These are phyloP conservation scores for Helicolenus hilgendorfi DNA, from an alignment of 2,797 vertebrate genomes.

Conservation along the genomic window DNA sequence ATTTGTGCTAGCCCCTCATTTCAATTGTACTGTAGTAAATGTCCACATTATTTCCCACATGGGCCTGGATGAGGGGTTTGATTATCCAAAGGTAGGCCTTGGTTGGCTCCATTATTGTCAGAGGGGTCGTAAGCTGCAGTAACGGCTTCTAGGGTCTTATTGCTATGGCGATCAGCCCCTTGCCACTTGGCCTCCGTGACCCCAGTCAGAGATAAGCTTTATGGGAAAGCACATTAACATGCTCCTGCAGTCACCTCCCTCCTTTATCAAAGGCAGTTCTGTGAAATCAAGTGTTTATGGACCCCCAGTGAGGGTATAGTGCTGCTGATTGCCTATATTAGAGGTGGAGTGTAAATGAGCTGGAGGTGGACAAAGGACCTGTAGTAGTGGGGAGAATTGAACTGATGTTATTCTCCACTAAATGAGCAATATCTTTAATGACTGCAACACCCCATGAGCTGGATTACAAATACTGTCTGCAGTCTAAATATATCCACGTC, in stretches of 20 bases:
- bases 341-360: conserved; percentile 81
- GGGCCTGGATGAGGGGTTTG: conserved; percentile 79
- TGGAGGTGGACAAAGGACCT: conserved; percentile 76
- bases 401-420: conserved; percentile 75
- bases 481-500: conserved; percentile 83
- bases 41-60: conserved; percentile 87
- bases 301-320: conserved; percentile 82
- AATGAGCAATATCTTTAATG: conserved; percentile 87
- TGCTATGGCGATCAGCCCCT: conserved; percentile 87
- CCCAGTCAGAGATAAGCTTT: conserved; percentile 89
- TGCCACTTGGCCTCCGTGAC: conserved; percentile 87
- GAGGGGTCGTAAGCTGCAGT: conserved; percentile 80
- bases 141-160: conserved; percentile 88
- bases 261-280: conserved; percentile 85
- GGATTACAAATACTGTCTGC: conserved; percentile 53
- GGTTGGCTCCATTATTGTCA: conserved; percentile 78
- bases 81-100: conserved; percentile 81
- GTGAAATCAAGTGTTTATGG: conserved; percentile 92
- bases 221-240: conserved; percentile 89
- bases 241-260: conserved; percentile 80
- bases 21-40: conserved; percentile 87
- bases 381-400: conserved; percentile 48
- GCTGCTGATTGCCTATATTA: conserved; percentile 86
- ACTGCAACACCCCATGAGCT: conserved; percentile 72
- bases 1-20: conserved; percentile 86